phyloP scores from a whole-genome alignment of 2,888 invertebrate species.

The Nephrotoma appendiculata region DNA sequence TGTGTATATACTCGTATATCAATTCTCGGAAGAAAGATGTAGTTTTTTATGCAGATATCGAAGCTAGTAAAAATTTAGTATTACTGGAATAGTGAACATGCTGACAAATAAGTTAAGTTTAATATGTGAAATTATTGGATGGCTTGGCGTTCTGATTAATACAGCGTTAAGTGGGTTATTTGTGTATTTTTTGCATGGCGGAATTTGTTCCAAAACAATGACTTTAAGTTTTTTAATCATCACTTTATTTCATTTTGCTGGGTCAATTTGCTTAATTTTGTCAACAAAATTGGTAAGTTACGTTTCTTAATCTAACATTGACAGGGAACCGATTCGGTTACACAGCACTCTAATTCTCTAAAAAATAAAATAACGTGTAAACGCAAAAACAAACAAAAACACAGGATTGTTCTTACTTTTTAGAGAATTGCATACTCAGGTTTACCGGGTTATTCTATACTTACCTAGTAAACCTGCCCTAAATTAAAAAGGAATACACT shows the following conservation, averaged over 20 bases:
- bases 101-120: not conserved
- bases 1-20: no score
- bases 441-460: no score
- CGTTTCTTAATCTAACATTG: not conserved
- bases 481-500: no score
- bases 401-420: no score
- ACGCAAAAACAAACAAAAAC: no score
- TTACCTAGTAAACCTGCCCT: no score
- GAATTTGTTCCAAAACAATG: not conserved
- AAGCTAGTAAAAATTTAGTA: not conserved
- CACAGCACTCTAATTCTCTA: no score
- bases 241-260: not conserved
- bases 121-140: not conserved
- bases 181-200: not conserved
- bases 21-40: no score
- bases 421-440: no score
- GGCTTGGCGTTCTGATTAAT: not conserved
- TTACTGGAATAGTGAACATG: not conserved
- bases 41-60: not conserved
- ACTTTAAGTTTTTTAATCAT: not conserved
- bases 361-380: no score
- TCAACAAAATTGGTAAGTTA: not conserved
- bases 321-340: no score
- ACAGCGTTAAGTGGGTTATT: not conserved
- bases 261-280: not conserved